Conservation (phyloP, 2,888 invertebrate species). For the Ashinkailepas kermadecensis region DNA sequence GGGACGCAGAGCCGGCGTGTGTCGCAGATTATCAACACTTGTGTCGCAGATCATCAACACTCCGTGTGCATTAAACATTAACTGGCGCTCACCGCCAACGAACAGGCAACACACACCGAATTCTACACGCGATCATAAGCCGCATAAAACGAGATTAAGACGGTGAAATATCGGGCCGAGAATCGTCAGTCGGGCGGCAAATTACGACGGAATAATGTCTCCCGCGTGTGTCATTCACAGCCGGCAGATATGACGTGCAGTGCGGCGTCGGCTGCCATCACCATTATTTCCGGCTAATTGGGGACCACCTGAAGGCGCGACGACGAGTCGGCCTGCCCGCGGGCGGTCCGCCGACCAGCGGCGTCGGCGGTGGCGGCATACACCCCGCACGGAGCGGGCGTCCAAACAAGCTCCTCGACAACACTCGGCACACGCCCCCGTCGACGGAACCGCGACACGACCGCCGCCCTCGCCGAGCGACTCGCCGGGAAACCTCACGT, state of each 20-base stretch:
- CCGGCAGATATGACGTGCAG: neutral
- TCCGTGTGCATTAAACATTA: neutral
- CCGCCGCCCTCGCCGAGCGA: too few relatives aligned
- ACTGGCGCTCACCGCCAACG: neutral
- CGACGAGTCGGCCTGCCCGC: neutral
- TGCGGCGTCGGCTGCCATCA: neutral
- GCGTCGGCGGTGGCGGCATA: too few relatives aligned
- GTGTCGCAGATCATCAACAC: neutral
- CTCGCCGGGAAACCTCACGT: too few relatives aligned
- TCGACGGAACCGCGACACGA: too few relatives aligned
- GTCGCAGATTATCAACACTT: neutral
- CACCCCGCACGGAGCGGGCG: too few relatives aligned
- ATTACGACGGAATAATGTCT: slow-evolving; percentile 4
- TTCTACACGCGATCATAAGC: neutral
- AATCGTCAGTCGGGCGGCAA: neutral
- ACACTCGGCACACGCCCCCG: too few relatives aligned
- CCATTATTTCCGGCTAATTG: neutral
- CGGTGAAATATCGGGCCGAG: neutral
- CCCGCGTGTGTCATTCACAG: slow-evolving; percentile 1
- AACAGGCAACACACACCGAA: neutral
- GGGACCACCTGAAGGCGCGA: neutral
- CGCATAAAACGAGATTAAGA: slow-evolving; percentile 7
- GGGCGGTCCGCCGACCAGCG: neutral
- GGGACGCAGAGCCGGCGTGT: too few relatives aligned
- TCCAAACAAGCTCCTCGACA: too few relatives aligned